phyloP scores from a whole-genome alignment of 2,888 invertebrate species.

The Xanthorhoe spadicearia region DNA sequence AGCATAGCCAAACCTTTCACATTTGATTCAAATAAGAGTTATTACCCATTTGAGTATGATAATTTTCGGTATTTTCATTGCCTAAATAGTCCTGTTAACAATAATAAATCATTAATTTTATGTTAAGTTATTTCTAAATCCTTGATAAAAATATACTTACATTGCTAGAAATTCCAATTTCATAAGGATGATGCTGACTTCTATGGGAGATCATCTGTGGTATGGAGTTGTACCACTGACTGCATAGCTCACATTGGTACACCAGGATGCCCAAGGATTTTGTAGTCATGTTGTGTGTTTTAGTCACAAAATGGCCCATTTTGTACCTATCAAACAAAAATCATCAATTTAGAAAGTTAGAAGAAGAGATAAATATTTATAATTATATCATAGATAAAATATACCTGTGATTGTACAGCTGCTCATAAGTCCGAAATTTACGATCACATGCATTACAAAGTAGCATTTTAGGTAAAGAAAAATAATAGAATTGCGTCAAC shows the following conservation, averaged over 20 bases:
- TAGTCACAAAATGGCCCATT: conserved; percentile 71
- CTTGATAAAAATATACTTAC: conserved; percentile 7
- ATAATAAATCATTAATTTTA: conserved; percentile 2
- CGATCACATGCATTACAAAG: conserved; percentile 79
- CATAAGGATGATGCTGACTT: conserved; percentile 66
- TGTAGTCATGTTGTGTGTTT: conserved; percentile 54
- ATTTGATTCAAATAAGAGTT: conserved; percentile 40
- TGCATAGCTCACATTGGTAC: conserved; percentile 79
- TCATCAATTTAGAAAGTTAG: conserved; percentile 2
- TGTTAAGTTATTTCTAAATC: not conserved
- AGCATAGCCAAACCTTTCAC: conserved; percentile 2
- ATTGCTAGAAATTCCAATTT: conserved; percentile 49
- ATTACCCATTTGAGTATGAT: conserved; percentile 43
- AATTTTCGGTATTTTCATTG: conserved; percentile 44
- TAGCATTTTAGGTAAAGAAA: conserved; percentile 73
- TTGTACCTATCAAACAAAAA: conserved; percentile 63
- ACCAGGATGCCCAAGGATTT: conserved; percentile 57
- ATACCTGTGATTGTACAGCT: conserved; percentile 79
- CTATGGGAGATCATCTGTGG: conserved; percentile 66
- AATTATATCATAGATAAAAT: not conserved
- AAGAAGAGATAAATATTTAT: not conserved
- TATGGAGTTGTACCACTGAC: conserved; percentile 63
- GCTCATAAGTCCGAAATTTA: conserved; percentile 78
- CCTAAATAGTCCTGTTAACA: conserved; percentile 46
- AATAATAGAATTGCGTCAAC: conserved; percentile 69